These are phyloP conservation scores for Coecobrya sp. DNA, from an alignment of 2,888 invertebrate genomes.

Conservation along the genomic window DNA sequence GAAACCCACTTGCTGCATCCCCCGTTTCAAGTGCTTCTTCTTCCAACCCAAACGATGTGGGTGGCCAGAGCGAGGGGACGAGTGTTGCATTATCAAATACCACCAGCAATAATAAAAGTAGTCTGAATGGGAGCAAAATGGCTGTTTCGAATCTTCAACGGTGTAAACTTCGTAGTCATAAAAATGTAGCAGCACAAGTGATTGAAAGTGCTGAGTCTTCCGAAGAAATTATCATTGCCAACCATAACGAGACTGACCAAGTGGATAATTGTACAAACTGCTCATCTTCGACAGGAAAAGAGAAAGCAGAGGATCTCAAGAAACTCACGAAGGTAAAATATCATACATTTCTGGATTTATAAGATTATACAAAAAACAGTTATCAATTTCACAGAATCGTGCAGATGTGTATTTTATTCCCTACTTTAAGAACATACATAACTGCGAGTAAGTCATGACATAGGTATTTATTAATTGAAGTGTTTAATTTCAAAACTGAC, in stretches of 20 bases:
- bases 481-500: not conserved
- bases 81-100: not conserved
- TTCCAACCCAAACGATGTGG: not conserved
- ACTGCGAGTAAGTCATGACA: too few species aligned
- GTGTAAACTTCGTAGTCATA: not conserved
- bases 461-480: not conserved
- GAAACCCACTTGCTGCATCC: not conserved
- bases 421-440: too few species aligned
- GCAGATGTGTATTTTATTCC: too few species aligned
- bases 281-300: not conserved
- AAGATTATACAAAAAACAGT: too few species aligned
- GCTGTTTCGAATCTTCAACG: not conserved
- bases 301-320: constrained; percentile 55
- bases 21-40: constrained; percentile 21
- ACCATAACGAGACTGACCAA: not conserved
- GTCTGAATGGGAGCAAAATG: not conserved
- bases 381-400: too few species aligned
- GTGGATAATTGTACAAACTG: not conserved
- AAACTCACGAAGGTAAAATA: constrained; percentile 51
- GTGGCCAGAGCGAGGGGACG: not conserved
- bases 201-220: not conserved
- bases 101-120: not conserved
- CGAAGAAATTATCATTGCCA: not conserved
- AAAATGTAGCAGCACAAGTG: not conserved
- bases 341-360: too few species aligned